phyloP scores from a whole-genome alignment of 2,113 vertebrate species.

The Propithecus coquereli region DNA sequence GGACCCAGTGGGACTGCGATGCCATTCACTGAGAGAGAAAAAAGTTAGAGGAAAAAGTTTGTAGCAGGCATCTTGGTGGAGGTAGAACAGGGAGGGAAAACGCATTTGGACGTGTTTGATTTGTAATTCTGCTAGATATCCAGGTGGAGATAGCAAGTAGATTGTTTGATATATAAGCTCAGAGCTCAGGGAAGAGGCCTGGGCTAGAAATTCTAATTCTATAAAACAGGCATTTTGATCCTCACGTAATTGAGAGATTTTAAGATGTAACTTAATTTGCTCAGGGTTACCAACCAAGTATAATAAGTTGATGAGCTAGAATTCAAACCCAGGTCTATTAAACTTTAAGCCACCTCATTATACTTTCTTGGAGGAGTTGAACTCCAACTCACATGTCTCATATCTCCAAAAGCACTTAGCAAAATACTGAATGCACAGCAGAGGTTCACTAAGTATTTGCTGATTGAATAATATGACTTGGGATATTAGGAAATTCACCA shows the following conservation, averaged over 20 bases:
- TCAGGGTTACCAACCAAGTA: not conserved
- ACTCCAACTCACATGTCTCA: not conserved
- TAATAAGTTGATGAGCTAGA: not conserved
- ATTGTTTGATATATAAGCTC: not conserved
- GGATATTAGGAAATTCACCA: slow-evolving; percentile 25
- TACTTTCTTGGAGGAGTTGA: not conserved
- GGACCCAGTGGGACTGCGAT: not conserved
- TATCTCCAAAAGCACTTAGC: not conserved
- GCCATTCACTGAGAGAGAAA: not conserved
- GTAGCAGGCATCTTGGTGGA: not conserved
- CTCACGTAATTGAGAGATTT: not conserved
- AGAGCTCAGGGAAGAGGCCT: not conserved
- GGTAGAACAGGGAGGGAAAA: too few relatives aligned
- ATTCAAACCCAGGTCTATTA: not conserved
- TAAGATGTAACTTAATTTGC: not conserved
- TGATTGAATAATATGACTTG: not conserved
- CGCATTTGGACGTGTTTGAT: not conserved
- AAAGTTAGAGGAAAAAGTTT: not conserved
- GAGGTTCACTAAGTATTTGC: not conserved
- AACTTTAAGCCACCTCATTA: not conserved
- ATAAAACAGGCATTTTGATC: not conserved
- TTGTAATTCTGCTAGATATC: not conserved
- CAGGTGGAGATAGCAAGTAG: not conserved
- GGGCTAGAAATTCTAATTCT: not conserved
- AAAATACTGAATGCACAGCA: not conserved